These are phyloP conservation scores for Lasioglossum oenotherae DNA, from an alignment of 2,888 invertebrate species.

Conservation along the genomic window DNA sequence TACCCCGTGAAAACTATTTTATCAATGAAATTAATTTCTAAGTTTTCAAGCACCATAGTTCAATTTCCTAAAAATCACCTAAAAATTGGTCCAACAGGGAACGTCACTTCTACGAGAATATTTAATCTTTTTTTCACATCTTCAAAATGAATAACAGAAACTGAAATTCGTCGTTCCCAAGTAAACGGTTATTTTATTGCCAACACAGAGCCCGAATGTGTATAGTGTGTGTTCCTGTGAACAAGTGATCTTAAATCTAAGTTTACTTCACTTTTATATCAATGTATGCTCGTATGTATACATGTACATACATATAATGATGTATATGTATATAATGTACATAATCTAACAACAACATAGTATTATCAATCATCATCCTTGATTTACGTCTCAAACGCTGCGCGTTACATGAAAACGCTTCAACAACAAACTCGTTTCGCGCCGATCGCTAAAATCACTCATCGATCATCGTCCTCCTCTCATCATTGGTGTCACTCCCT, in stretches of 20 bases:
- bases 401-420: conserved; percentile 76
- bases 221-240: conserved; percentile 55
- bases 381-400: conserved; percentile 71
- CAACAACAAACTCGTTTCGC: conserved; percentile 80
- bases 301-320: conserved; percentile 75
- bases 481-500: conserved; percentile 25
- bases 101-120: background rate
- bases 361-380: conserved; percentile 80
- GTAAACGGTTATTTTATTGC: conserved; percentile 29
- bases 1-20: background rate
- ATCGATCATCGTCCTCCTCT: conserved; percentile 10
- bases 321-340: conserved; percentile 77
- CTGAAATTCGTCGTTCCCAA: background rate
- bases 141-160: background rate
- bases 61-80: background rate
- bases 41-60: background rate
- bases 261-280: conserved; percentile 78
- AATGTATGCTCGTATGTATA: conserved; percentile 78
- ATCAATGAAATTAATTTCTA: background rate
- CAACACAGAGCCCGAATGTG: background rate
- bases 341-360: conserved; percentile 83
- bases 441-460: conserved; percentile 68
- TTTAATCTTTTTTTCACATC: background rate
- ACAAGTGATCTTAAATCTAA: conserved; percentile 71
- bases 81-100: background rate